Percentiles rank a stretch among this genome's conserved stretches.
phyloP scores from a whole-genome alignment of 2,888 invertebrate species.

The Balanococcus diminutus region DNA sequence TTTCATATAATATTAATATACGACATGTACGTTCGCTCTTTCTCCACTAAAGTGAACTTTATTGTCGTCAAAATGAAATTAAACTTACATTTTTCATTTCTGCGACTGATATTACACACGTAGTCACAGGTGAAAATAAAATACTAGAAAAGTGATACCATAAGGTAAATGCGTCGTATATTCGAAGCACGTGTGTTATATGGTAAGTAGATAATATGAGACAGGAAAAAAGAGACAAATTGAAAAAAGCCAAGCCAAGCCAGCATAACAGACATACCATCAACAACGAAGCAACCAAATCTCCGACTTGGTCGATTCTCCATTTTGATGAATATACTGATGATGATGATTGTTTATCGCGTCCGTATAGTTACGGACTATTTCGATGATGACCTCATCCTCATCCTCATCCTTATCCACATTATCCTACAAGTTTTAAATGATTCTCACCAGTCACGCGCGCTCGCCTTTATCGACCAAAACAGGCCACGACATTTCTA shows the following conservation, averaged over 20 bases:
- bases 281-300: slow-evolving; percentile 46
- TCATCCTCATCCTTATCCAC: no score
- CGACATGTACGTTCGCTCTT: no score
- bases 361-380: neutral
- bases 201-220: no score
- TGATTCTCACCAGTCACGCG: slow-evolving; percentile 53
- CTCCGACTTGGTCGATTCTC: neutral
- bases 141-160: no score
- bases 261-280: slow-evolving; percentile 47
- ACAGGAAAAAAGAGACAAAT: neutral
- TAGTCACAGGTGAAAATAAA: no score
- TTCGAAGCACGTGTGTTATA: no score
- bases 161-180: no score
- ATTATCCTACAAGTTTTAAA: slow-evolving; percentile 15
- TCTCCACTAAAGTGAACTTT: no score
- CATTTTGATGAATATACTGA: neutral
- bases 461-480: slow-evolving; percentile 39
- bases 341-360: slow-evolving; percentile 46
- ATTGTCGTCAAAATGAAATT: no score
- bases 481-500: slow-evolving; percentile 28
- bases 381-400: slow-evolving; percentile 54
- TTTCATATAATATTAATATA: no score
- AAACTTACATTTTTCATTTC: no score
- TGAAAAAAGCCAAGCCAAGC: slow-evolving; percentile 25
- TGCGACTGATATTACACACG: no score